Conservation (phyloP, 2,888 invertebrate species). For the Priocnemis perturbator region DNA sequence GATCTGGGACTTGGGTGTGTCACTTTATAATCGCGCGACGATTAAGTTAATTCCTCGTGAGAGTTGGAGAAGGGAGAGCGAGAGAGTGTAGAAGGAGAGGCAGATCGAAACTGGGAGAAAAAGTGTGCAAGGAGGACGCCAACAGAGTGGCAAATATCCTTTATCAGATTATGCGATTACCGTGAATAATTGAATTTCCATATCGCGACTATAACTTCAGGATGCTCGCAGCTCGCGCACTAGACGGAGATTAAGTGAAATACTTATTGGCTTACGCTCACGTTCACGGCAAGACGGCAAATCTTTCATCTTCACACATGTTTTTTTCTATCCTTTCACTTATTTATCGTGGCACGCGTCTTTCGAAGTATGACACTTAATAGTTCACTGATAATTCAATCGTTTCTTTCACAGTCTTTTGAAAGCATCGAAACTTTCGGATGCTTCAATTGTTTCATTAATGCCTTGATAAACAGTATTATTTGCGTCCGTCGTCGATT, state of each 20-base stretch:
- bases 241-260: conserved; percentile 42
- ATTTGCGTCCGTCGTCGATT: too few species aligned
- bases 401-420: too few species aligned
- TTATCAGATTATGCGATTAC: conserved; percentile 57
- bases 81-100: not conserved
- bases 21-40: not conserved
- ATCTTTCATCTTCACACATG: not conserved
- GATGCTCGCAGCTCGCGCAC: conserved; percentile 13
- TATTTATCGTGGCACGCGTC: too few species aligned
- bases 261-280: conserved; percentile 31
- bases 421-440: too few species aligned
- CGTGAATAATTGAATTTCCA: conserved; percentile 59
- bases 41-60: not conserved
- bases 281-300: not conserved
- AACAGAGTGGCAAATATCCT: conserved; percentile 47
- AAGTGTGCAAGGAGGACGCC: conserved; percentile 22
- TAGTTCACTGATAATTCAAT: too few species aligned
- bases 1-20: not conserved
- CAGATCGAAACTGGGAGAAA: conserved; percentile 2
- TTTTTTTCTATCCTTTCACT: too few species aligned
- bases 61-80: too few species aligned
- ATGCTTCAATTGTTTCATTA: too few species aligned
- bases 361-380: too few species aligned
- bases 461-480: too few species aligned
- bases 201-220: conserved; percentile 50